phyloP scores from a whole-genome alignment of 2,113 vertebrate genomes.

The Cynoglossus semilaevis region DNA sequence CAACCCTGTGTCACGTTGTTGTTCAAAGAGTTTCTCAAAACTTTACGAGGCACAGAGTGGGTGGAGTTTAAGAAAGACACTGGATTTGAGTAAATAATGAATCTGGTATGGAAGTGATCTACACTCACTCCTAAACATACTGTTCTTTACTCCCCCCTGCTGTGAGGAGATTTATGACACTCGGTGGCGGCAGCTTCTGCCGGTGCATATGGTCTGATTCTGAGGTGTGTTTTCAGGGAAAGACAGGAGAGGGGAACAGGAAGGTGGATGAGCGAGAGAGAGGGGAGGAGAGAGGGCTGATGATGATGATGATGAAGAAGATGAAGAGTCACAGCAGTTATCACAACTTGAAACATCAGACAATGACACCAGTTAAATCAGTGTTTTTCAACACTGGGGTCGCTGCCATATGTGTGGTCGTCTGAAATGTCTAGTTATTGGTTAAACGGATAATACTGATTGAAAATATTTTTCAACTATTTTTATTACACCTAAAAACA shows the following conservation, averaged over 20 bases:
- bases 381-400: too few relatives aligned
- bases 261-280: conserved; percentile 21
- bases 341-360: conserved; percentile 2
- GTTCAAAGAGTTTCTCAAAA: conserved; percentile 45
- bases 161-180: conserved; percentile 43
- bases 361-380: background rate
- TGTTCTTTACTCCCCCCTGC: conserved; percentile 27
- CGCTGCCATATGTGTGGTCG: too few relatives aligned
- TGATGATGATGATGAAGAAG: conserved; percentile 5
- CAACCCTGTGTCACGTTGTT: conserved; percentile 21
- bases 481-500: too few relatives aligned
- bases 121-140: conserved; percentile 35
- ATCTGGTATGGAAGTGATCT: conserved; percentile 40
- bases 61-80: conserved; percentile 30
- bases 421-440: too few relatives aligned
- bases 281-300: background rate
- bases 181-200: conserved; percentile 33
- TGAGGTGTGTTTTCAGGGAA: conserved; percentile 28
- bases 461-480: too few relatives aligned
- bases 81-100: conserved; percentile 44
- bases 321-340: conserved; percentile 3
- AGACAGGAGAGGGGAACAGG: conserved; percentile 1
- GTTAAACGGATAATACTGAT: too few relatives aligned
- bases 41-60: background rate
- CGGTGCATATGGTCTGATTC: conserved; percentile 24